Evolutionary conservation across 2,888 invertebrate genomes (phyloP), one percentile per base, ranked within the genome.

Genomic region (Lycaena phlaeas): DNA sequence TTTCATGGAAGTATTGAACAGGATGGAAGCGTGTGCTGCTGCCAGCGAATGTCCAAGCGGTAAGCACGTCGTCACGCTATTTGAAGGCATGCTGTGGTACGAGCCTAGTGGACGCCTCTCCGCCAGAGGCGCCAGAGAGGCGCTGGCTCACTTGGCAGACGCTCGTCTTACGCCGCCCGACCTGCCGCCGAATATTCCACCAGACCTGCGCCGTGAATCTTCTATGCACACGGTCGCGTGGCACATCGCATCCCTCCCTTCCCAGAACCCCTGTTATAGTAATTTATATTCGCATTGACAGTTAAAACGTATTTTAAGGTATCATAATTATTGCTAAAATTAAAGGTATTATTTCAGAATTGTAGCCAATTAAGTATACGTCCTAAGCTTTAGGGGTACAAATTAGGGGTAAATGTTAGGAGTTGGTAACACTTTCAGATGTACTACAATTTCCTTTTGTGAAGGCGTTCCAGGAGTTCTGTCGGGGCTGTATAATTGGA

Each of bases 101-200:
- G 92, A 97, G 79, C 97, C 97, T 25, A 88, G 89, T 53, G 77
- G 87, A 54, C 88, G 98, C 51, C 88, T 96, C 59, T 89, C 94
- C 11, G 95, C 96, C 17, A 91, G 91, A 65, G 89, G 88, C 49
- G 92, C 95, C n/a, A n/a, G n/a, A 5, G 78, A 95, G 49, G 73
- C 68, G 17, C 93, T 94, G 73, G 75, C 89, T 2, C 97, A 93
- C 85, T 92, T 98, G 65, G 85, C 87, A 42, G 89, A 90, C 68
- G 89, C 94, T 38, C 89, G 90, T 67, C 77, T 87, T 49, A 85
- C 87, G 42, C 85, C 87, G 44, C 89, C 90, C 30, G 86, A 36
- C 15, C 43, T 14, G 27, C 37, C 43, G 4, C 37, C 45, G 18
- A 12, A 34, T 22, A 34, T 34, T 34, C 18, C 34, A 6, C 34